Evolutionary conservation across 2,888 invertebrate genomes (phyloP).

Genomic region (Coelinius sp.): DNA sequence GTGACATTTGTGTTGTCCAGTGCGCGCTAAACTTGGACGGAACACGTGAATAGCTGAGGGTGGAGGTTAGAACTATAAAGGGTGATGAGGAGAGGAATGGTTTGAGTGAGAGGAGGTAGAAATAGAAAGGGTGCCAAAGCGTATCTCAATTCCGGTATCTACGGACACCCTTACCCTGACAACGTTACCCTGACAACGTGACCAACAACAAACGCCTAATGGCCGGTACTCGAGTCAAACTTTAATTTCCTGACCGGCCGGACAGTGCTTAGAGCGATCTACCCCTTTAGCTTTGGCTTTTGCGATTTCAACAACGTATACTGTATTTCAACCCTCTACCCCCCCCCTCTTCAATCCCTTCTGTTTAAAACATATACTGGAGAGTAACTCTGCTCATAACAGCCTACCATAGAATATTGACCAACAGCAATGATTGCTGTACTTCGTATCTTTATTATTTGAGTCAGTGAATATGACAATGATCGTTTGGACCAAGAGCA

Average conservation of each 20-base stretch:
- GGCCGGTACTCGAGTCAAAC: conserved; percentile 64
- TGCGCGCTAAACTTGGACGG: conserved; percentile 54
- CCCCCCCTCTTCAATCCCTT: neutral
- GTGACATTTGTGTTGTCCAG: conserved; percentile 54
- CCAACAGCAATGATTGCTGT: conserved; percentile 35
- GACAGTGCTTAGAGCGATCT: conserved; percentile 62
- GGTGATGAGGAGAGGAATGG: conserved; percentile 1
- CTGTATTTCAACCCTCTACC: neutral
- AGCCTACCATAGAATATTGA: conserved; percentile 41
- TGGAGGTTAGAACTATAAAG: conserved; percentile 12
- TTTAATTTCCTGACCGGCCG: conserved; percentile 68
- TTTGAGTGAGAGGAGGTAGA: conserved; percentile 36
- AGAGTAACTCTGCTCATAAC: conserved; percentile 36
- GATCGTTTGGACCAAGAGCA: neutral
- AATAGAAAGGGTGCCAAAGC: conserved; percentile 48
- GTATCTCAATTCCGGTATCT: conserved; percentile 68
- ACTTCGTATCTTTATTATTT: conserved; percentile 18
- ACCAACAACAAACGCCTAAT: conserved; percentile 68
- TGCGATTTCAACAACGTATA: neutral
- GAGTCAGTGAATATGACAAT: conserved; percentile 11
- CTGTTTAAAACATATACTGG: conserved; percentile 19
- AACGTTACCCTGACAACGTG: conserved; percentile 64
- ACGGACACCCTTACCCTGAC: conserved; percentile 54
- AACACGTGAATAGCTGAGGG: conserved; percentile 37
- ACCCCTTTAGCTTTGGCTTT: conserved; percentile 36